Base-by-base conservation (phyloP, 2,113 vertebrate genomes). In the Phylloscopus trochilus region DNA sequence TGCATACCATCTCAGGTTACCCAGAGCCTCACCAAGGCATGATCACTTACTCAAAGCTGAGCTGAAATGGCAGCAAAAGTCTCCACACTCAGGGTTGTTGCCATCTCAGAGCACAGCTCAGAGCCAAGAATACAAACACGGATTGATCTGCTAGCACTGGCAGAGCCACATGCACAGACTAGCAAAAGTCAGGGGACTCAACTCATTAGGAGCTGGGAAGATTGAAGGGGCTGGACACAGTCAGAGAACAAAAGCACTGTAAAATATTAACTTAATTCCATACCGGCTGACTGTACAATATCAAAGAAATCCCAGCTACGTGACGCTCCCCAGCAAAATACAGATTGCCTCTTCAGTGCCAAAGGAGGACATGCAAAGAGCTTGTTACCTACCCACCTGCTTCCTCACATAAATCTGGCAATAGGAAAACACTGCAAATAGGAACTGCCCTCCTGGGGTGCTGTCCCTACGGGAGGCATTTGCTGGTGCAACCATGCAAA, bases 251-350 rank as follows among this genome's bases (percentile, higher is more conserved):
- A 87, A 63, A 58, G 7, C 26, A 20, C 75, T 46, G n/a, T 33
- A 67, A 70, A 93, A 70, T 19, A 72, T 55, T 84, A 89, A 86
- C 27, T 63, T 39, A 69, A 70, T 75, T 82, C 78, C 3, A 0
- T 7, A 19, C 9, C 0, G 0, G 41, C n/a, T 69, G 60, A 58
- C 46, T 0, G 5, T 33, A 19, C 35, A 51, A 44, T 24, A 35
- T 51, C 47, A 75, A 31, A 79, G 47, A 58, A 86, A 75, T 24
- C 20, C 7, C 67, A 79, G 35, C 59, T 75, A 23, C 1, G 3
- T 0, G 2, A n/a, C 0, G 0, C 15, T 49, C 9, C 13, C 23
- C 30, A 74, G 43, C 6, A 52, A 68, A 73, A 47, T 3, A 76
- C 14, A 43, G 41, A 35, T 6, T 59, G 11, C 21, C 52, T 79